Conservation (phyloP, 1,140 invertebrate species). For the Bombus haemorrhoidalis region DNA sequence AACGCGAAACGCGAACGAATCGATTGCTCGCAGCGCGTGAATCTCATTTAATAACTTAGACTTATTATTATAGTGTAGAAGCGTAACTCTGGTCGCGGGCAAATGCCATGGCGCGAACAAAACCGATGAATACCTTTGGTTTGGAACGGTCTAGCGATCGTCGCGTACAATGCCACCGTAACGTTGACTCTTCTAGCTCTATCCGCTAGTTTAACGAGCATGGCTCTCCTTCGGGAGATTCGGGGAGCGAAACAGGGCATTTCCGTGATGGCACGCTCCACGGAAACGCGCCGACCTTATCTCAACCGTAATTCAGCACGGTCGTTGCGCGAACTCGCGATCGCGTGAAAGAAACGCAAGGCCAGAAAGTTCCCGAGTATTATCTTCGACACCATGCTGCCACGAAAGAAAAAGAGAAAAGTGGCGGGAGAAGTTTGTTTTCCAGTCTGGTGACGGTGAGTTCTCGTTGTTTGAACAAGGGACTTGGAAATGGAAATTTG, state of each 20-base stretch:
- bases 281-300: neutral
- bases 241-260: constrained; percentile 13
- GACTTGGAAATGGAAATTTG: no score
- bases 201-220: constrained; percentile 36
- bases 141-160: neutral
- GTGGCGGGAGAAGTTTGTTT: no score
- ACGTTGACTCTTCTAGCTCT: constrained; percentile 46
- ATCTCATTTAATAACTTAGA: neutral
- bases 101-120: neutral
- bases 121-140: no score
- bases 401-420: neutral
- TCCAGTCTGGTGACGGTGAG: no score
- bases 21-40: neutral
- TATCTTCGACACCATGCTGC: neutral
- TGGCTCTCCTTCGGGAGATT: constrained; percentile 25
- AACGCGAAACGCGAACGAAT: neutral
- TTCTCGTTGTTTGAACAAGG: no score
- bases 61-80: no score
- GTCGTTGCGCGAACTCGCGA: constrained; percentile 16
- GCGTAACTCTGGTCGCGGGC: neutral
- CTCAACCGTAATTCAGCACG: neutral
- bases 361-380: neutral
- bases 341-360: neutral
- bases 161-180: constrained; percentile 13
- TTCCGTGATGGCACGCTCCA: neutral